Base-by-base conservation (phyloP, 2,797 vertebrate genomes). In the Amblyraja radiata region DNA sequence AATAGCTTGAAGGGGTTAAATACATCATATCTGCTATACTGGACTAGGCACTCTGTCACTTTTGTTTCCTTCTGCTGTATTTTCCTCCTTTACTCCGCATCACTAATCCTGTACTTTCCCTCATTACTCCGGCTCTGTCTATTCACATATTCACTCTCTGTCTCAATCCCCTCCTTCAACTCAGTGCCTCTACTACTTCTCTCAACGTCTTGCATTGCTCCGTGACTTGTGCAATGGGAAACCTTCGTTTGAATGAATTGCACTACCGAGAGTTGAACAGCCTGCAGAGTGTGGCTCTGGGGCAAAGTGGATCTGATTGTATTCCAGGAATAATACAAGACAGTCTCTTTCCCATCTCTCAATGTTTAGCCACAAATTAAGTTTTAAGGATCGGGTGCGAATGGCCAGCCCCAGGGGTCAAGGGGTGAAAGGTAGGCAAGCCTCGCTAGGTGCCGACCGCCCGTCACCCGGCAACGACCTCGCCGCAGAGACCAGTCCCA, bases 391-490 rank as follows among this genome's bases (percentile, higher is more conserved):
- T 93, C 97, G 98, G 0, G 98, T 99, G 86, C 97, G 98, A 93
- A 97, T 99, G 98, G 98, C 98, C 93, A 99, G 98, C 94, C 98
- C 98, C 0, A 96, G 98, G 39, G 98, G 98, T 94, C 98, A 99
- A 95, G 99, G 98, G 93, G 97, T 99, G 94, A 99, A 99, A 95
- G 98, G 96, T 96, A 96, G 98, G 94, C 98, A 99, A 94, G 95
- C 97, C 25, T 97, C 98, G 0, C 95, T 98, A 23, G 98, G 97
- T 0, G 10, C 84, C 9, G 99, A 99, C 94, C 97, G 98, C 58
- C 97, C 98, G 16, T 99, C 99, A 11, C 98, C 98, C 0, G 96
- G 97, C 94, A 95, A 98, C 0, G 98, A 99, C 93, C 95, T 96
- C 23, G 96, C 96, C 8, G 95, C 96, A 0, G 98, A 99, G 94